A percentile compares a stretch with the other conserved stretches of the same genome.
These are phyloP conservation scores for Ips nitidus DNA, from an alignment of 1,140 invertebrate genomes.

Conservation along the genomic window DNA sequence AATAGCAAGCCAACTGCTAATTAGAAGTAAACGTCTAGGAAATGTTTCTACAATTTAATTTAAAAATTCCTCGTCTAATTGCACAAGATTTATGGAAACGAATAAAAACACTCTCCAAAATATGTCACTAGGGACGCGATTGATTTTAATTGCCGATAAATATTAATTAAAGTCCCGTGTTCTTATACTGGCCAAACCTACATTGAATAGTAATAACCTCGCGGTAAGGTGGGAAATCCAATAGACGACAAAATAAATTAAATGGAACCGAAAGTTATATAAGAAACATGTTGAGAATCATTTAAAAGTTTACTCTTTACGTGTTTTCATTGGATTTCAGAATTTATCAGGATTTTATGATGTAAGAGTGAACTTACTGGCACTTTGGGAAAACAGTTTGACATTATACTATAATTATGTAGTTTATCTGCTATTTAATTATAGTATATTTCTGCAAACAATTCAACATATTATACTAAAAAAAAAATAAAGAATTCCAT, in stretches of 20 bases:
- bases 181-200: conserved; percentile 14
- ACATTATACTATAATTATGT: too few relatives aligned
- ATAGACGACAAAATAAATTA: conserved; percentile 13
- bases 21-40: too few relatives aligned
- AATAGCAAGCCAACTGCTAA: too few relatives aligned
- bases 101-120: conserved; percentile 15
- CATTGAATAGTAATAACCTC: conserved; percentile 21
- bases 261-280: conserved; percentile 5
- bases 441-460: background rate
- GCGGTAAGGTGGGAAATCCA: conserved; percentile 14
- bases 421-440: background rate
- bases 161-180: conserved; percentile 16
- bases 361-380: too few relatives aligned
- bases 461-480: background rate
- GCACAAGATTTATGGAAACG: conserved; percentile 21
- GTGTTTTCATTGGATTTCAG: background rate
- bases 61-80: conserved; percentile 21
- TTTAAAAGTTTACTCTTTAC: background rate
- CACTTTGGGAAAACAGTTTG: too few relatives aligned
- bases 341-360: too few relatives aligned
- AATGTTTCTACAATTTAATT: conserved; percentile 8
- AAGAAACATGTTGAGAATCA: background rate
- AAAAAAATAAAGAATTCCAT: background rate
- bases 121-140: conserved; percentile 2
- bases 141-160: conserved; percentile 26